Percentiles rank a stretch among this genome's conserved stretches.
Conservation (phyloP, 1,140 invertebrate species). For the Hycleus cichorii region DNA sequence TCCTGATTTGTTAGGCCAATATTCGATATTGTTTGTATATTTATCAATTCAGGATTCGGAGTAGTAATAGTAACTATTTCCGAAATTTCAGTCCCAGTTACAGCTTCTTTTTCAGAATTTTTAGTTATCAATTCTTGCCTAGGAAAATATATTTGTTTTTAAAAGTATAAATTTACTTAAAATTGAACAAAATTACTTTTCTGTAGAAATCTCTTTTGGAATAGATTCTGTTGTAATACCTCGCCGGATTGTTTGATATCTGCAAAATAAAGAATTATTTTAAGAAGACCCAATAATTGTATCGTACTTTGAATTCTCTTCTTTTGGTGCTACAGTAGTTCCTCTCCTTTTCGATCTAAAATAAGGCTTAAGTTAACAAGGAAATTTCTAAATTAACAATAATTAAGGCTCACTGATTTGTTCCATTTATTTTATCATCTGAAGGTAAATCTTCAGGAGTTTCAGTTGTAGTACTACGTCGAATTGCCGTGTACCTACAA, state of each 20-base stretch:
- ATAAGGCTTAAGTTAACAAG: neutral
- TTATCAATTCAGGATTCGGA: conserved; percentile 2
- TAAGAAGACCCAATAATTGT: too few relatives aligned
- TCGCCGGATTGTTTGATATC: conserved; percentile 10
- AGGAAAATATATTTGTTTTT: neutral
- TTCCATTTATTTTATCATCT: neutral
- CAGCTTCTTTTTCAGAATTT: neutral
- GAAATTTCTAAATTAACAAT: neutral
- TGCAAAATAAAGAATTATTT: too few relatives aligned
- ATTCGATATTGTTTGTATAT: conserved; percentile 6
- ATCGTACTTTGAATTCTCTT: conserved; percentile 6
- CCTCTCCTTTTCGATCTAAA: conserved; percentile 5
- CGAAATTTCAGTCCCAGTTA: neutral
- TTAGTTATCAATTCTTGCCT: conserved; percentile 1
- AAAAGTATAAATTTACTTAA: neutral
- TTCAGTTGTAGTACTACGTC: conserved; percentile 34
- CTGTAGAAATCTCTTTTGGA: neutral
- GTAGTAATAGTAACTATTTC: too few relatives aligned
- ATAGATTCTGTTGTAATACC: conserved; percentile 20
- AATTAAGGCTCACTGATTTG: neutral
- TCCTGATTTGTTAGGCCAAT: neutral
- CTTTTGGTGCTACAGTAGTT: neutral
- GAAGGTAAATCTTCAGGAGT: neutral
- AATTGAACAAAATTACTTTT: neutral
- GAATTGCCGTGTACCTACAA: neutral